Base-by-base conservation (phyloP, 2,113 vertebrate genomes). In the Tor tambroides region DNA sequence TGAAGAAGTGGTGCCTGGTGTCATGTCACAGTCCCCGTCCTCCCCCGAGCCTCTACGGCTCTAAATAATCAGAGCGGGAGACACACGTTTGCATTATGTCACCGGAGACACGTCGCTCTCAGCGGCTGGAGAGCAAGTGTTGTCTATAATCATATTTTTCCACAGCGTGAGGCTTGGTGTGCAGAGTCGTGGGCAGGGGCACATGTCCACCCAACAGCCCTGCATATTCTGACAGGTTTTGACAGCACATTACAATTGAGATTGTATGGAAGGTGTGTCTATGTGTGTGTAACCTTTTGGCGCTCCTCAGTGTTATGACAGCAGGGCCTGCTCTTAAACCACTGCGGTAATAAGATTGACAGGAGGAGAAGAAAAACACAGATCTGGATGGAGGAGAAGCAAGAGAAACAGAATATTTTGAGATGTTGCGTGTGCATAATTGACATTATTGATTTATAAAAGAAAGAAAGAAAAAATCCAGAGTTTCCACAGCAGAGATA, bases 1-100 rank as follows among this genome's bases (percentile, higher is more conserved):
- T 86, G 83, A 79, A 89, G 94, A 93, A 89, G 76, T 90, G 86
- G 87, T 91, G 92, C 92, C 92, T 94, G 90, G 92, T 92, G 90
- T 92, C 90, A 90, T 94, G 89, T 94, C 91, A 90, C 30, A 71
- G 90, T 91, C 87, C 69, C 87, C 91, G 91, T 91, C 92, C 89
- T 91, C 90, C 88, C 84, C 56, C 88, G 19, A 90, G 90, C 78
- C 26, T 61, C 72, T 59, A 28, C 87, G 89, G 89, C 91, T 83
- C 92, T 94, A 93, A 92, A 94, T 91, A 91, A 85, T 77, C 69
- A 63, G 43, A 83, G 75, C 72, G 38, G 67, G 84, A 83, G 74
- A 89, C 74, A 89, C 74, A 46, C 38, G 67, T 80, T 83, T 84
- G 67, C 43, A 87, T 51, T 84, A 41, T 87, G 69, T 69, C 43